Evolutionary conservation across 2,797 vertebrate genomes (phyloP).

Genomic region (Mormyrops boulengeri): DNA sequence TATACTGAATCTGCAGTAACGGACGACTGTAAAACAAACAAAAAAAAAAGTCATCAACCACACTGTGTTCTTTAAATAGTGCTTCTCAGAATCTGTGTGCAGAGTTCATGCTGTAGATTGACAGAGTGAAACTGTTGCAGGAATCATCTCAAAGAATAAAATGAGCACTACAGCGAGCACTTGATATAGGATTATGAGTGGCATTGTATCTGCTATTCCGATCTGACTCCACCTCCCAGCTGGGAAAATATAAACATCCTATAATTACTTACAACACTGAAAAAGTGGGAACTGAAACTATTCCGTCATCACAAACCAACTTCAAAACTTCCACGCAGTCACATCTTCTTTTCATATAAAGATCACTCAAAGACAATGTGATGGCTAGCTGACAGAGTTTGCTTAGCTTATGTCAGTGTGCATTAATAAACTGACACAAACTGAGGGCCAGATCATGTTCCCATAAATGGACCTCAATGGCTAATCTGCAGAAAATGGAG

Average conservation of each 20-base stretch:
- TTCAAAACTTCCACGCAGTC: background rate
- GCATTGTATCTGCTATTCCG: background rate
- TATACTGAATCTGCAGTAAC: background rate
- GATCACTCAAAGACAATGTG: background rate
- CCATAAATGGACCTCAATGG: background rate
- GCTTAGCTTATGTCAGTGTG: background rate
- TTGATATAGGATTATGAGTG: background rate
- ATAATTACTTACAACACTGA: background rate
- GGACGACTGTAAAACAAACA: background rate
- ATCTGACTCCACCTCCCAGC: background rate
- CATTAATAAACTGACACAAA: background rate
- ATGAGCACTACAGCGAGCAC: background rate
- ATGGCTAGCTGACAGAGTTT: background rate
- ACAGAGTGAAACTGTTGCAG: background rate
- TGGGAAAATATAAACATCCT: background rate
- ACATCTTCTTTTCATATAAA: background rate
- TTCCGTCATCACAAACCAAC: background rate
- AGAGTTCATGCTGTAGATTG: background rate
- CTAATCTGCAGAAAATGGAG: background rate
- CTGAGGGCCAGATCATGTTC: background rate
- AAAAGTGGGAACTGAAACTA: background rate
- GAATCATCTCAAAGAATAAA: background rate
- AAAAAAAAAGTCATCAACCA: background rate
- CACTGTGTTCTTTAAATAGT: background rate
- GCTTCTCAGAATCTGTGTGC: background rate